phyloP scores from a whole-genome alignment of 2,113 vertebrate species.

The Cyanistes caeruleus region DNA sequence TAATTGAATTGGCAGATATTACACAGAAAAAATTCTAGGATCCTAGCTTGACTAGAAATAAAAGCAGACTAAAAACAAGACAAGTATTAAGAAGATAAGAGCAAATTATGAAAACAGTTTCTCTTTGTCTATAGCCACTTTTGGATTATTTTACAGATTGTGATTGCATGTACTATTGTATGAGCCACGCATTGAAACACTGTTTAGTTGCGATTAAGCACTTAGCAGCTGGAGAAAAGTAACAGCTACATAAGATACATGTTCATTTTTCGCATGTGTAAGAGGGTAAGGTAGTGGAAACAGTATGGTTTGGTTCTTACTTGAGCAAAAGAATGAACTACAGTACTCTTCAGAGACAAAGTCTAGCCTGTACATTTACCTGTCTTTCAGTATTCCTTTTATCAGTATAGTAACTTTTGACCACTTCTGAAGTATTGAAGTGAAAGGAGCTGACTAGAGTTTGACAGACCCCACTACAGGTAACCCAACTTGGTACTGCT shows the following conservation, averaged over 20 bases:
- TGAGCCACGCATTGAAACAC: neutral
- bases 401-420: neutral
- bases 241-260: neutral
- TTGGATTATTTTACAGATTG: neutral
- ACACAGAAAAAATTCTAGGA: neutral
- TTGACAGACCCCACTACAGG: neutral
- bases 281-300: neutral
- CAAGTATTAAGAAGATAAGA: neutral
- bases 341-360: neutral
- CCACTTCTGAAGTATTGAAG: neutral
- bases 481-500: neutral
- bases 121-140: neutral
- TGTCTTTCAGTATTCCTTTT: neutral
- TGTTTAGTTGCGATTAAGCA: neutral
- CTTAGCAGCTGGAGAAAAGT: neutral
- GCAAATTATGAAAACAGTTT: neutral
- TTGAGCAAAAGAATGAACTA: neutral
- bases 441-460: neutral
- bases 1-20: conserved; percentile 68
- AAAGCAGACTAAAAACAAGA: neutral
- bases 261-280: neutral
- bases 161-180: neutral
- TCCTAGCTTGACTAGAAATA: neutral
- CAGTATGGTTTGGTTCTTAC: neutral
- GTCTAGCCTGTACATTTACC: neutral